Base-by-base conservation (phyloP, 2,113 vertebrate genomes). In the Peromyscus maniculatus region DNA sequence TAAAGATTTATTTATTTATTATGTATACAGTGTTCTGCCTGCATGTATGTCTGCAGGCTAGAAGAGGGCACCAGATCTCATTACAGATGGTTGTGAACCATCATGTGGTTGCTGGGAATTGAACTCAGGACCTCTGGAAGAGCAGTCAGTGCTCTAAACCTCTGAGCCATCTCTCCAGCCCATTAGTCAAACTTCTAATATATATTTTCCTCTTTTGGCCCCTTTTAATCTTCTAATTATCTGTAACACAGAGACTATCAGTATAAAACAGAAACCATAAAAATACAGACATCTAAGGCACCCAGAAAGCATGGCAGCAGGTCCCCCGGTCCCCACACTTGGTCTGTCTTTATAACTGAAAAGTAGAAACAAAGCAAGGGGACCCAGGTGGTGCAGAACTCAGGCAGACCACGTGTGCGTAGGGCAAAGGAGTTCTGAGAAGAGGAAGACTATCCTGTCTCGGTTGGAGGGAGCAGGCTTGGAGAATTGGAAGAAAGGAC, bases 301-400 rank as follows among this genome's bases (percentile, higher is more conserved):
- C 79, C 26, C 17, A 82, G 79, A 57, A 80, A 55, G 17, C 2
- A 31, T 80, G 49, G 7, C 10, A 57, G 36, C 17, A 5, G 17
- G 19, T 57, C 52, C 10, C 10, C 11, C 15, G 0, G 0, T 19
- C 19, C 1, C 17, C 7, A 7, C 19, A 79, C 8, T 8, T 79
- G 46, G 46, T 49, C 46, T 79, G 77, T 33, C 52, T 57, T 57
- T 80, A 80, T 57, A 36, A 36, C 49, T 55, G 31, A 9, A 21
- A 57, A 57, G 52, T 57, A n/a, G 52, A 57, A 57, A 80, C 4
- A n/a, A 52, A 52, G 77, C 26, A 79, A 82, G 33, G 33, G 19
- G 10, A 21, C 12, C 52, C 52, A 82, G 33, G 79, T 22, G 52
- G 5, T n/a, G 77, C 28, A 33, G 46, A 55, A 33, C 26, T 19